Conservation (phyloP, 2,113 vertebrate species). For the Hymenochirus boettgeri region DNA sequence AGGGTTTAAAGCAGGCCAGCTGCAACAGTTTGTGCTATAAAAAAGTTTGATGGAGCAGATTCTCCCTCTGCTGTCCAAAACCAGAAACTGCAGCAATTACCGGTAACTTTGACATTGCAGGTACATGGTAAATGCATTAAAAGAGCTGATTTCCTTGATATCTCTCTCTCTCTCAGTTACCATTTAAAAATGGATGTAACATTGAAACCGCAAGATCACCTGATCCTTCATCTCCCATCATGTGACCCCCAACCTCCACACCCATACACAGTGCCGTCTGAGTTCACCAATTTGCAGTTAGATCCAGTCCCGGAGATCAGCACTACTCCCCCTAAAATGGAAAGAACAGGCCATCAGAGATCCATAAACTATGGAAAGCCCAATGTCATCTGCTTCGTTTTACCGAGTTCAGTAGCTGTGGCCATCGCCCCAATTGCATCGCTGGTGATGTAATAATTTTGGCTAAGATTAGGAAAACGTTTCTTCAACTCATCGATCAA, state of each 20-base stretch:
- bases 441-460: constrained; percentile 72
- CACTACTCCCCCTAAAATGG: constrained; percentile 77
- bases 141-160: no score
- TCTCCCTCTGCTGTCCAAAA: no score
- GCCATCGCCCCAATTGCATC: constrained; percentile 84
- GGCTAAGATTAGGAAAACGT: constrained; percentile 73
- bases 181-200: no score
- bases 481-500: constrained; percentile 63
- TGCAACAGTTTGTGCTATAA: no score
- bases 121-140: no score
- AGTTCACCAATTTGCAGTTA: constrained; percentile 88
- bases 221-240: constrained; percentile 90
- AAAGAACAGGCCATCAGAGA: not conserved
- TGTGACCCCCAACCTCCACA: constrained; percentile 92
- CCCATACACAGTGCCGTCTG: constrained; percentile 71
- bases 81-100: no score
- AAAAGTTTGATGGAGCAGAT: no score
- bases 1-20: no score
- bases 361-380: not conserved
- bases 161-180: no score
- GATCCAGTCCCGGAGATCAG: constrained; percentile 90
- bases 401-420: constrained; percentile 78
- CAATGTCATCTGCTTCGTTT: no score
- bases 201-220: no score
- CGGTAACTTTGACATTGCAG: no score